Evolutionary conservation across 1,140 invertebrate species (phyloP), one percentile per base, ranked within the genome.

Genomic region (Venustaconcha ellipsiformis): DNA sequence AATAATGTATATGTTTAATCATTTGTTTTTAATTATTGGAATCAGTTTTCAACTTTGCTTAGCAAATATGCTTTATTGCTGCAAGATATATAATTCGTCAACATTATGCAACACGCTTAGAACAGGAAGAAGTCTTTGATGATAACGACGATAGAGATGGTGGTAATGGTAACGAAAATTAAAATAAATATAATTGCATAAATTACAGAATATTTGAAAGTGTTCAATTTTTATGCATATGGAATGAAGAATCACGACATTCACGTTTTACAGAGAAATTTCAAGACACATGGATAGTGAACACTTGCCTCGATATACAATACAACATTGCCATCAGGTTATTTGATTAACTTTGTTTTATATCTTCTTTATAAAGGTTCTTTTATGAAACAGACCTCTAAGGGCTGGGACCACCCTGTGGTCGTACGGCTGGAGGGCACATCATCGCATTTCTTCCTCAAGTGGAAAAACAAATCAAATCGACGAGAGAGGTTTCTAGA

Each of bases 401-500:
- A 72, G 23, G 70, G 70, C 6, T 72, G 70, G 70, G 70, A 72
- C 6, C 60, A 72, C 30, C n/a, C 17, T 23, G 70, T 72, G 23
- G 20, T 59, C 17, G 70, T 72, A 5, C n/a, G 37, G 11, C n/a
- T 72, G 8, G 70, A 48, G 37, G 37, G 6, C 5, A 48, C 37
- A 48, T 6, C 37, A 48, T 11, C 37, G 11, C 37, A 48, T 6
- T 48, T 48, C 37, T 48, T 48, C 11, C 37, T 48, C 6, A 48
- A 6, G 11, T 48, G 37, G 37, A 48, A 11, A 48, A 48, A 48
- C 37, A 48, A 48, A 48, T 48, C 37, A 48, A 8, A 48, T 48
- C 37, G 37, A 48, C 37, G 11, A 48, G 37, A 48, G 37, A 48
- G 37, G 37, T 6, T 6, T 48, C 37, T 48, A 48, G 37, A 48